Conservation (phyloP, 1,140 invertebrate genomes). For the Coptotermes formosanus region DNA sequence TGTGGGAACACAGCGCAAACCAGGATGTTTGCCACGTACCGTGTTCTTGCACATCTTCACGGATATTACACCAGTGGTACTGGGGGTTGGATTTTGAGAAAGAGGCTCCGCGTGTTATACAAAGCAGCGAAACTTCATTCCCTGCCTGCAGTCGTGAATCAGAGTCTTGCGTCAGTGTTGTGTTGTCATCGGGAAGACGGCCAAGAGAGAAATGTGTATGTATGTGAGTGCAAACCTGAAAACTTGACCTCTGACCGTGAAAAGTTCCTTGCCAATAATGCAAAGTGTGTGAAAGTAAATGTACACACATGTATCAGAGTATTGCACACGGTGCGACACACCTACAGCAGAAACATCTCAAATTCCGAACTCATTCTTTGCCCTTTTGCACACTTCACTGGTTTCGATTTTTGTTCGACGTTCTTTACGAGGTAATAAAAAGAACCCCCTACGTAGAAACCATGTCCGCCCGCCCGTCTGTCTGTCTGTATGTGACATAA, state of each 20-base stretch:
- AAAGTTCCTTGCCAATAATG: neutral
- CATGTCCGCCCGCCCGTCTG: too few species aligned
- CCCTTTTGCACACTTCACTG: too few species aligned
- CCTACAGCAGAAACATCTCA: neutral
- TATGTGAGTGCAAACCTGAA: neutral
- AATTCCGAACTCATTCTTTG: neutral
- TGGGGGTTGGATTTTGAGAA: too few species aligned
- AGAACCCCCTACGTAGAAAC: too few species aligned
- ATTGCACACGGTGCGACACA: neutral
- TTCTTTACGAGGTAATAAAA: too few species aligned
- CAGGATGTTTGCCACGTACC: too few species aligned
- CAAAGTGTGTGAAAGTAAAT: neutral
- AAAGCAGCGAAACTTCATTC: neutral
- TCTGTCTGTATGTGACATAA: too few species aligned
- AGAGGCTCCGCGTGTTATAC: neutral
- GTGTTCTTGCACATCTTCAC: too few species aligned
- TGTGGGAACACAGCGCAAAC: too few species aligned
- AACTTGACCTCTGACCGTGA: neutral
- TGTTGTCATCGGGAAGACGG: neutral
- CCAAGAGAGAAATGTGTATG: neutral
- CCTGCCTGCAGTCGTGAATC: neutral
- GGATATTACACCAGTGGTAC: too few species aligned
- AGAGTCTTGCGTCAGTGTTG: neutral
- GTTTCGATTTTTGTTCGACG: too few species aligned
- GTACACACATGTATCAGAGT: neutral